Conservation (phyloP, 2,797 vertebrate species). For the Cetoscarus ocellatus region DNA sequence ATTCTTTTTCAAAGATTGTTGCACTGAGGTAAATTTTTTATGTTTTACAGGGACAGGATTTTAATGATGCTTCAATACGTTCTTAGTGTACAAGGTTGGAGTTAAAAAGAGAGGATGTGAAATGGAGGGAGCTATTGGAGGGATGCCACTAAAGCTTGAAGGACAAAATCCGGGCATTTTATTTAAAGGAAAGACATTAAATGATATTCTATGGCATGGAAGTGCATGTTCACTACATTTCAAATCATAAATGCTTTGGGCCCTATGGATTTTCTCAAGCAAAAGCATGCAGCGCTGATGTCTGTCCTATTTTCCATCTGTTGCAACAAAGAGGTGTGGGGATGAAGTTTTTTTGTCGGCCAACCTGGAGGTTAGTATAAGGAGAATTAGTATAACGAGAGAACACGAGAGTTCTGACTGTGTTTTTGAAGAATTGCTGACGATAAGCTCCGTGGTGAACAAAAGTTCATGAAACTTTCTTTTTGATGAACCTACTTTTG, state of each 20-base stretch:
- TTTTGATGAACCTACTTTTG: no score
- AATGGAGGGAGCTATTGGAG: neutral
- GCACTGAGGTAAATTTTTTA: conserved; percentile 9
- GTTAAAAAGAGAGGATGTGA: neutral
- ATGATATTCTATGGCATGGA: conserved; percentile 24
- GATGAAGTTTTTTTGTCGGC: no score
- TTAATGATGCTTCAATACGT: conserved; percentile 38
- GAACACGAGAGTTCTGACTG: no score
- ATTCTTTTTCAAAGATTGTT: conserved; percentile 3
- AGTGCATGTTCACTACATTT: conserved; percentile 34
- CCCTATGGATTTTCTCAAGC: no score
- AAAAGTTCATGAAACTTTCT: no score
- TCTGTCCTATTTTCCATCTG: no score
- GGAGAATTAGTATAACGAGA: no score
- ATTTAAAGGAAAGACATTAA: conserved; percentile 6
- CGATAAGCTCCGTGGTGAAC: no score
- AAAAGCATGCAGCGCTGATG: no score
- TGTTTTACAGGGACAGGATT: neutral
- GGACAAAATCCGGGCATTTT: conserved; percentile 6
- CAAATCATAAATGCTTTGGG: conserved; percentile 23
- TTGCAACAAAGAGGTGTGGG: no score
- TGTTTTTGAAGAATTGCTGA: no score
- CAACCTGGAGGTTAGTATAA: no score
- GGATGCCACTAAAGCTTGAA: neutral
- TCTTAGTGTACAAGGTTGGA: neutral